Evolutionary conservation across 2,888 invertebrate genomes (phyloP), one percentile per base, ranked within the genome.

Genomic region (Chorisops tibialis): DNA sequence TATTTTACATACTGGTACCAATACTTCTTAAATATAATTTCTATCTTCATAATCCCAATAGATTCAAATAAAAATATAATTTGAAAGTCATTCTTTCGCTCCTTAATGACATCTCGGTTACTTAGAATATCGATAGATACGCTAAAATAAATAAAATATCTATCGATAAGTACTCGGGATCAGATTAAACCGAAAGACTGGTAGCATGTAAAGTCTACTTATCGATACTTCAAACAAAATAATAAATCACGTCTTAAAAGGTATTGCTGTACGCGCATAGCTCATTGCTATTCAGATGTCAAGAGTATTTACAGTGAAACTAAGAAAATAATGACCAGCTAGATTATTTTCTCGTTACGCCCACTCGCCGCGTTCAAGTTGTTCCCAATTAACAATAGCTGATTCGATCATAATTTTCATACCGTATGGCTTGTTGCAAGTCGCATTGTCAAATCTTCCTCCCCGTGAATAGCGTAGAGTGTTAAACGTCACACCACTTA

Each of bases 301-400:
- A 30, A 30, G 30, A 9, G 30, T 30, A 30, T 30, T 9, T 30
- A 30, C 30, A 30, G 30, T 9, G 9, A 30, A 30, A 30, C 24
- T 56, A 45, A 24, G 30, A 56, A 56, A 56, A 56, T 56, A 56
- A 43, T 30, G 30, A 30, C 30, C 30, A 9, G 9, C 30, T 7
- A 30, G 9, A 16, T 30, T 56, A 45, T 16, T 19, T 30, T 52
- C 19, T 18, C 37, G 14, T 16, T 41, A 18, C 22, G 18, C 56
- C 21, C 56, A 37, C 56, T 22, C 52, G 12, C 24, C 11, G 12
- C 14, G 16, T 45, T 43, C 30, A 56, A 56, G 56, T 56, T 56
- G 56, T 56, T 56, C 56, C 56, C 56, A 56, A 56, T 56, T 45
- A 56, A 56, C 43, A 43, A 30, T 35, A 30, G 9, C 30, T 30